phyloP scores from a whole-genome alignment of 2,888 invertebrate species.

The Microdon myrmicae region DNA sequence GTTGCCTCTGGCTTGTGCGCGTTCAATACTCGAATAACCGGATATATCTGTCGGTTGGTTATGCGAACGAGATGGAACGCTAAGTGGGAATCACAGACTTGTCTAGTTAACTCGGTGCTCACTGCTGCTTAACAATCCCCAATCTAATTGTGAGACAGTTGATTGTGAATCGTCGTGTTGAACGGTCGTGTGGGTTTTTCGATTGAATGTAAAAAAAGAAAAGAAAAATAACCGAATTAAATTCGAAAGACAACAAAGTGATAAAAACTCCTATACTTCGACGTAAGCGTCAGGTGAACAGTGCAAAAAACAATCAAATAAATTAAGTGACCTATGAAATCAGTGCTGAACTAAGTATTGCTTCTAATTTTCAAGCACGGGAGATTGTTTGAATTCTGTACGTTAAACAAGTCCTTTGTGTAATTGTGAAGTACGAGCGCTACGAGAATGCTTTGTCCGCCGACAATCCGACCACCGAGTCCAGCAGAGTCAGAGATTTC shows the following conservation, averaged over 20 bases:
- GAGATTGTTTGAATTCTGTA: too few relatives aligned
- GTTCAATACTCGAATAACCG: constrained; percentile 43
- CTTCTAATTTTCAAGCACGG: too few relatives aligned
- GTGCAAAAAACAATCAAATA: not conserved
- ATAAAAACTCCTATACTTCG: constrained; percentile 15
- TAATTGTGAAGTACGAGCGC: too few relatives aligned
- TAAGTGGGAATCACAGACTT: constrained; percentile 58
- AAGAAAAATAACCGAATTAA: constrained; percentile 5
- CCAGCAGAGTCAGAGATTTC: constrained; percentile 67
- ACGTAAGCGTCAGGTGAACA: constrained; percentile 7
- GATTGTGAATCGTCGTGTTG: constrained; percentile 66
- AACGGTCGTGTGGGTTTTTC: constrained; percentile 62
- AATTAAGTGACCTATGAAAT: not conserved
- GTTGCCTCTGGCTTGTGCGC: constrained; percentile 43
- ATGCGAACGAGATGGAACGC: constrained; percentile 52
- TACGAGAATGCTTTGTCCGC: constrained; percentile 66
- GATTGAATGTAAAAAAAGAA: constrained; percentile 11
- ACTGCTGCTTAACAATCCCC: constrained; percentile 62
- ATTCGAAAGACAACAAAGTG: constrained; percentile 10
- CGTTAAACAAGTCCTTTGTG: constrained; percentile 3
- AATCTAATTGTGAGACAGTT: constrained; percentile 67
- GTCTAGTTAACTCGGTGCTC: constrained; percentile 61
- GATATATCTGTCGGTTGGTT: constrained; percentile 52
- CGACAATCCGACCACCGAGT: constrained; percentile 66
- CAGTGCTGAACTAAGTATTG: too few relatives aligned